These are phyloP conservation scores for Pyrgilauda ruficollis DNA, from an alignment of 2,113 vertebrate species.

Conservation along the genomic window DNA sequence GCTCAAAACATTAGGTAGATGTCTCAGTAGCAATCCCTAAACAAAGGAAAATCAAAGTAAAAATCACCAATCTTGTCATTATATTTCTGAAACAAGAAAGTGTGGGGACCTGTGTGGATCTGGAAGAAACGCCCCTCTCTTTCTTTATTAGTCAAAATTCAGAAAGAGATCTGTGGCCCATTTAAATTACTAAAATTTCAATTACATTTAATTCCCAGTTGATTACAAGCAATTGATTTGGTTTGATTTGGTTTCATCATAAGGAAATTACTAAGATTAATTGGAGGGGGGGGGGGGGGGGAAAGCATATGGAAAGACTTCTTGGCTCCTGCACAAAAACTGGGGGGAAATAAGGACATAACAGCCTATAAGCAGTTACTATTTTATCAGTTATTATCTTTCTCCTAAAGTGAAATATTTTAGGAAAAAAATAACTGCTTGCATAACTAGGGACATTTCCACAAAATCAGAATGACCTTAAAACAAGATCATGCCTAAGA, in stretches of 20 bases:
- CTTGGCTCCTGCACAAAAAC: not conserved
- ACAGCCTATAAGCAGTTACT: not conserved
- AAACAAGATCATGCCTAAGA: not conserved
- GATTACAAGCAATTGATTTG: not conserved
- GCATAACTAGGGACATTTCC: not conserved
- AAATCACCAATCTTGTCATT: not conserved
- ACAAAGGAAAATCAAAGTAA: not conserved
- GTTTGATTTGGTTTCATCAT: not conserved
- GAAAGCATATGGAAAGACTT: not conserved
- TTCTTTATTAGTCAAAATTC: not conserved
- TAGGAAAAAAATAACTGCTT: not conserved
- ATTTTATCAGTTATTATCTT: not conserved
- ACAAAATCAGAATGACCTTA: not conserved
- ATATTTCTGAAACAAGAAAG: not conserved
- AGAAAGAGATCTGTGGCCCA: not conserved
- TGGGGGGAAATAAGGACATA: not conserved
- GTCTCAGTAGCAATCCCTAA: not conserved
- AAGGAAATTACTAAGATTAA: not conserved
- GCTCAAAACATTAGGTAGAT: not conserved
- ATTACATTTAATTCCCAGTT: not conserved
- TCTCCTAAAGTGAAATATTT: not conserved
- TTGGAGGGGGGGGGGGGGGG: fast-evolving
- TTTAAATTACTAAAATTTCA: not conserved
- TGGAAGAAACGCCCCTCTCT: not conserved
- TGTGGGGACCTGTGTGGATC: not conserved